Evolutionary conservation across 2,888 invertebrate species (phyloP).

Genomic region (Acleris sparsana): DNA sequence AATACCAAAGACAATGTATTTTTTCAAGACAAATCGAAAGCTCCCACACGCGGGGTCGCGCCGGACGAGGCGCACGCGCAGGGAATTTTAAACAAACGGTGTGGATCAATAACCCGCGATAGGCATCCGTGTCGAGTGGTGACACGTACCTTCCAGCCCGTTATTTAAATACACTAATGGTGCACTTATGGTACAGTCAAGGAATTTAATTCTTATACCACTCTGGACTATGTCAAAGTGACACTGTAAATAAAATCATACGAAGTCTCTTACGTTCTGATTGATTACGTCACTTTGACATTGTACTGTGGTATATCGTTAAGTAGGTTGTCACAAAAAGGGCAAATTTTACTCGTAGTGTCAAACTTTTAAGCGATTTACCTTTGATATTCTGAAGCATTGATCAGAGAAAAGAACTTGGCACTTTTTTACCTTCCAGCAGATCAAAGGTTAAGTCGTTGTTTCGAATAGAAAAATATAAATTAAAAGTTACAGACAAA

Average conservation of each 20-base stretch:
- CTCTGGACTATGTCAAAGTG: too few species aligned
- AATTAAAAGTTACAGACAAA: too few species aligned
- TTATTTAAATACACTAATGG: constrained; percentile 20
- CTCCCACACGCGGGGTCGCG: constrained; percentile 37
- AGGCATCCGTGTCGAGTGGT: constrained; percentile 59
- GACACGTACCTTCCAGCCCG: constrained; percentile 38
- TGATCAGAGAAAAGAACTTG: too few species aligned
- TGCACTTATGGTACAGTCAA: constrained; percentile 19
- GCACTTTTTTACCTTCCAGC: too few species aligned
- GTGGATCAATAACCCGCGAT: constrained; percentile 68
- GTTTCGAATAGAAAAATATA: too few species aligned
- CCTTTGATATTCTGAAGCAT: too few species aligned
- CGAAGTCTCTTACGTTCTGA: too few species aligned
- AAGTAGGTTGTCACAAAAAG: not conserved
- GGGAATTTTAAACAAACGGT: constrained; percentile 58
- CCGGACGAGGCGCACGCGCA: constrained; percentile 52
- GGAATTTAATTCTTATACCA: too few species aligned
- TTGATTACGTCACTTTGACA: too few species aligned
- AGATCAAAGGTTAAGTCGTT: too few species aligned
- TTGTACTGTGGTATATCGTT: not conserved
- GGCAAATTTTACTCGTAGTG: not conserved
- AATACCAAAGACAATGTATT: constrained; percentile 29
- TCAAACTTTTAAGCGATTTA: too few species aligned
- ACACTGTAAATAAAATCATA: too few species aligned
- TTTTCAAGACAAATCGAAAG: constrained; percentile 35